A percentile compares a stretch with the other conserved stretches of the same genome.
These are phyloP conservation scores for Hemistola chrysoprasaria DNA, from an alignment of 2,888 invertebrate genomes.

Conservation along the genomic window DNA sequence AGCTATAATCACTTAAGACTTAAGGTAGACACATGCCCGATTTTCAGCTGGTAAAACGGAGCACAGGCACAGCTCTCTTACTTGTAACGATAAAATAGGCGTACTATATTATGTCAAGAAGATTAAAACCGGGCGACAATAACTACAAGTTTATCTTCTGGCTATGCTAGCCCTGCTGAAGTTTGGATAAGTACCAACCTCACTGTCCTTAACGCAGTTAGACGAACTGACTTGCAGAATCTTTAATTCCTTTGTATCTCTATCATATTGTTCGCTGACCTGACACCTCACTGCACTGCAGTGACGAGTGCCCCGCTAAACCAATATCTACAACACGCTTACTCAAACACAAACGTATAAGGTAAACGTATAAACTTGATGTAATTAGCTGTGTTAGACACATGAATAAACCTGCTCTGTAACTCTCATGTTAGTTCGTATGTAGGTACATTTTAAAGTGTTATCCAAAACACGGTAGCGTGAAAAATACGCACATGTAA, in stretches of 20 bases:
- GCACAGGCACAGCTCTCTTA: too few relatives aligned
- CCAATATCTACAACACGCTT: slow-evolving; percentile 25
- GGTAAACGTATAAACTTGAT: slow-evolving; percentile 31
- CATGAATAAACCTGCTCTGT: slow-evolving; percentile 30
- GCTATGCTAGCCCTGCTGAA: too few relatives aligned
- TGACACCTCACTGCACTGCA: not conserved
- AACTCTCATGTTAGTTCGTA: slow-evolving; percentile 33
- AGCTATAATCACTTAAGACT: too few relatives aligned
- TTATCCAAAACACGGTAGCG: slow-evolving; percentile 24
- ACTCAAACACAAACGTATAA: slow-evolving; percentile 28
- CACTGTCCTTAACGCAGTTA: too few relatives aligned
- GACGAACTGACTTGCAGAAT: slow-evolving; percentile 38
- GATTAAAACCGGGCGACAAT: too few relatives aligned
- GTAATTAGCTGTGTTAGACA: slow-evolving; percentile 36
- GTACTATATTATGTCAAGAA: too few relatives aligned
- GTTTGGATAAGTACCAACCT: too few relatives aligned
- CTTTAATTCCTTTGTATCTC: too few relatives aligned
- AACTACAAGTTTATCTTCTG: too few relatives aligned
- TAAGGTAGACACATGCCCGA: too few relatives aligned
- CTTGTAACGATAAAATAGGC: too few relatives aligned
- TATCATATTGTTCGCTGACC: slow-evolving; percentile 25
- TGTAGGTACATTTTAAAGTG: slow-evolving; percentile 36
- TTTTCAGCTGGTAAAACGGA: too few relatives aligned
- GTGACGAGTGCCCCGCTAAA: slow-evolving; percentile 33
- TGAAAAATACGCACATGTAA: not conserved